Percentiles rank a stretch among this genome's conserved stretches.
Evolutionary conservation across 2,797 vertebrate genomes (phyloP).

Genomic region (Cossypha polioptera): DNA sequence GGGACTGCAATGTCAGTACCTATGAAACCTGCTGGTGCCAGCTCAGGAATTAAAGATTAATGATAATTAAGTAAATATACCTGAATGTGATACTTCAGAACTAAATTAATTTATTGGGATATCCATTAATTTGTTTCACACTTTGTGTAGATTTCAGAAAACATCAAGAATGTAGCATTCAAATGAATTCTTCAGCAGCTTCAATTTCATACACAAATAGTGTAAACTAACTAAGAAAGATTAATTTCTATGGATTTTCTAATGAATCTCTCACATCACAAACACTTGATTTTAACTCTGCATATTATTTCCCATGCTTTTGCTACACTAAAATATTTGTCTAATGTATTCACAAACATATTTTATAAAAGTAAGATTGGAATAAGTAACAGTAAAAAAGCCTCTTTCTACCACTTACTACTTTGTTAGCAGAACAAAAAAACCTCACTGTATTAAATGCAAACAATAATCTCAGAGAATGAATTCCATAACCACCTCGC

Average conservation of each 20-base stretch:
- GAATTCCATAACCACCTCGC: background rate
- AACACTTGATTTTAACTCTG: background rate
- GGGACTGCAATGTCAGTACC: background rate
- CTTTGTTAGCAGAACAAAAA: background rate
- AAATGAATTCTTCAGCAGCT: background rate
- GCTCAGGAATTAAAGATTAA: background rate
- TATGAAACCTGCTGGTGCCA: background rate
- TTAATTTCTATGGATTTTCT: background rate
- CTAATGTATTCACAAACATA: background rate
- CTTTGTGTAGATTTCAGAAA: background rate
- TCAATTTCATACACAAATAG: background rate
- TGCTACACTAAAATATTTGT: background rate
- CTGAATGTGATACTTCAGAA: background rate
- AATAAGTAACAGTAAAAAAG: background rate
- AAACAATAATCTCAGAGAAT: background rate
- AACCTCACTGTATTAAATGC: background rate
- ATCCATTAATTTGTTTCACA: background rate
- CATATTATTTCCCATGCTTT: background rate
- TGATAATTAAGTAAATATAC: background rate
- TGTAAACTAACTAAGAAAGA: background rate
- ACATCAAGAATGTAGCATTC: background rate
- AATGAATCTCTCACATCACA: background rate
- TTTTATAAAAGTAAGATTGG: background rate
- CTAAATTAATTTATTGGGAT: background rate
- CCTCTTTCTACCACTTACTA: background rate